These are phyloP conservation scores for Propithecus coquereli DNA, from an alignment of 2,113 vertebrate genomes.

Conservation along the genomic window DNA sequence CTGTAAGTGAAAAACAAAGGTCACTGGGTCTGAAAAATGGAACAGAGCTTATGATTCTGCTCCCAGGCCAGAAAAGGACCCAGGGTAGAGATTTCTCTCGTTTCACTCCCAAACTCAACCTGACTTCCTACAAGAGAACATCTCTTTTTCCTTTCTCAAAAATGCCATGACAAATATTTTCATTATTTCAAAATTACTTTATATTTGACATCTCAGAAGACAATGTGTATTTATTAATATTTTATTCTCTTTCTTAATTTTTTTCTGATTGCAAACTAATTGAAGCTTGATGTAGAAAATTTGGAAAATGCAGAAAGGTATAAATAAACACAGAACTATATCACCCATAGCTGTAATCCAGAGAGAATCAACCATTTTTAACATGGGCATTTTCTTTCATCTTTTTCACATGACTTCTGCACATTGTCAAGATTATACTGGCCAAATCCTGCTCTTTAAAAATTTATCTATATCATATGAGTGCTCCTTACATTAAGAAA, in stretches of 20 bases:
- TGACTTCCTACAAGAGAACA: background rate
- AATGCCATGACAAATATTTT: background rate
- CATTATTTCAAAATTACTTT: background rate
- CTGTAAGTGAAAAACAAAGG: background rate
- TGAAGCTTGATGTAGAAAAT: background rate
- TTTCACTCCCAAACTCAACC: background rate
- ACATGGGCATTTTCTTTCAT: background rate
- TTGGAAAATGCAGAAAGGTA: background rate
- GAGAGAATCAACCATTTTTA: background rate
- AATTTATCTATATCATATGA: background rate
- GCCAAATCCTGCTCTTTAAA: background rate
- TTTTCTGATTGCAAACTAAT: background rate
- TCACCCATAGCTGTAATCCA: background rate
- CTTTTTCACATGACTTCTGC: background rate
- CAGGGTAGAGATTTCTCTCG: background rate
- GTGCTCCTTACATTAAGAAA: background rate
- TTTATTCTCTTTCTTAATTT: background rate
- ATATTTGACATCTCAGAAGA: background rate
- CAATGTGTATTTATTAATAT: background rate
- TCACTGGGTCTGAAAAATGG: background rate
- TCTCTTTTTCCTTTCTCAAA: background rate
- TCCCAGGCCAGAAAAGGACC: rapidly evolving
- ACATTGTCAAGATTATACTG: background rate
- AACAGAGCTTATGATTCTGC: slow-evolving; percentile 11
- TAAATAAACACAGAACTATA: background rate